Evolutionary conservation across 2,113 vertebrate genomes (phyloP).

Genomic region (Trichomycterus rosablanca): DNA sequence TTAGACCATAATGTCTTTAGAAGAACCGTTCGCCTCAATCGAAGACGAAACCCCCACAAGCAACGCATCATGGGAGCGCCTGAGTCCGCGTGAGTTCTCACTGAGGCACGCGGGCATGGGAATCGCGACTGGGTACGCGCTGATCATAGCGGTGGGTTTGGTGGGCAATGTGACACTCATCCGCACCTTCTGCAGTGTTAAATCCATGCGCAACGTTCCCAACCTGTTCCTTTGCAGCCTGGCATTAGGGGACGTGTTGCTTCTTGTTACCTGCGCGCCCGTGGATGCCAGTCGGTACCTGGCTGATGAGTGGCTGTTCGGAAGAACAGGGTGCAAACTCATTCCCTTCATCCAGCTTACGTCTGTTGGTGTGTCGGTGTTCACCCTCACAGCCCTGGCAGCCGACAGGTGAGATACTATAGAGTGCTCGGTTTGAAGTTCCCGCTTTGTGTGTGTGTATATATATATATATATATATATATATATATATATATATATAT

Average conservation of each 20-base stretch:
- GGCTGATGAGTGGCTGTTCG: slow-evolving; percentile 89
- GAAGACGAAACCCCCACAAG: slow-evolving; percentile 52
- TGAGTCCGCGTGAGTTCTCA: slow-evolving; percentile 44
- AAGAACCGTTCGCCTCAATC: slow-evolving; percentile 57
- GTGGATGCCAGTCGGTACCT: slow-evolving; percentile 94
- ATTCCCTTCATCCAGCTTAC: slow-evolving; percentile 96
- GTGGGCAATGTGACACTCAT: slow-evolving; percentile 92
- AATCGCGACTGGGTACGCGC: slow-evolving; percentile 81
- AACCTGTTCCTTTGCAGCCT: slow-evolving; percentile 94
- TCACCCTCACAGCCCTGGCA: slow-evolving; percentile 92
- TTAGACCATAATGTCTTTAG: slow-evolving; percentile 59
- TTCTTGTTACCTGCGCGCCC: slow-evolving; percentile 91
- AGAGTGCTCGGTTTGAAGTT: too few species aligned
- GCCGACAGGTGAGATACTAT: slow-evolving; percentile 83
- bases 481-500: too few species aligned
- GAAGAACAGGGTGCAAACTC: slow-evolving; percentile 89
- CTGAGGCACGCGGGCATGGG: slow-evolving; percentile 73
- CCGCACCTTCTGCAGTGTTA: slow-evolving; percentile 86
- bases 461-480: too few species aligned
- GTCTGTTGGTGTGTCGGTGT: slow-evolving; percentile 95
- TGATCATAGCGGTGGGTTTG: slow-evolving; percentile 83
- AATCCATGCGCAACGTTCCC: slow-evolving; percentile 84
- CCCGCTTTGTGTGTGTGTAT: too few species aligned
- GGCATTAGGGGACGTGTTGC: slow-evolving; percentile 87
- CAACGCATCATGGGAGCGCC: slow-evolving; percentile 58